A percentile compares a stretch with the other conserved stretches of the same genome.
Evolutionary conservation across 1,140 invertebrate genomes (phyloP).

Genomic region (Bradysia coprophila): DNA sequence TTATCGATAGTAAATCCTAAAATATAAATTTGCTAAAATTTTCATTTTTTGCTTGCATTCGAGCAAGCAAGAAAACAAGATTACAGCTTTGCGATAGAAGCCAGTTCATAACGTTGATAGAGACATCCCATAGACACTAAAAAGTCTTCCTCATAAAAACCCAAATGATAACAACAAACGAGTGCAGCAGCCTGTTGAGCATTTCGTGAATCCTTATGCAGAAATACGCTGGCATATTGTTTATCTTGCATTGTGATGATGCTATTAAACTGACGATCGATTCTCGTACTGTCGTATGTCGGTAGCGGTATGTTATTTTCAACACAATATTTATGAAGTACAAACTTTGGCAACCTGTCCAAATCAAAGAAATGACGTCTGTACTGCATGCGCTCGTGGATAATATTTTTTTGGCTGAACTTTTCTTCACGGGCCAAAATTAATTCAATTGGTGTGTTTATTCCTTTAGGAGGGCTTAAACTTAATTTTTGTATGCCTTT

Average conservation of each 20-base stretch:
- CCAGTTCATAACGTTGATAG: not conserved
- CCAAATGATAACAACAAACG: constrained; percentile 39
- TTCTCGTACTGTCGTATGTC: constrained; percentile 53
- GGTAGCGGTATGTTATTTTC: constrained; percentile 45
- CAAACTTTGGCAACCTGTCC: constrained; percentile 52
- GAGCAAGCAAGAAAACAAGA: not conserved
- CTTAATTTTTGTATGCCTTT: constrained; percentile 22
- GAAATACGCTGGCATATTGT: constrained; percentile 61
- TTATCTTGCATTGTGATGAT: constrained; percentile 51
- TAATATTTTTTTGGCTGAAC: not conserved
- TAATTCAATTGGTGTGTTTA: not conserved
- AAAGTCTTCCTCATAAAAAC: not conserved
- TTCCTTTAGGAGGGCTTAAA: not conserved
- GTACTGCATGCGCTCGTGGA: not conserved
- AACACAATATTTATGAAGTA: constrained; percentile 47
- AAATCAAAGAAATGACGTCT: not conserved
- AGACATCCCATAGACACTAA: not conserved
- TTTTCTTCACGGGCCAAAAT: not conserved
- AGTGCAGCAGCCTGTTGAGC: constrained; percentile 85
- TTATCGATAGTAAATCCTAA: no score
- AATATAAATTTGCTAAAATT: not conserved
- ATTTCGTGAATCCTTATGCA: constrained; percentile 86
- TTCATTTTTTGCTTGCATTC: not conserved
- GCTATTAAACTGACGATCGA: constrained; percentile 65
- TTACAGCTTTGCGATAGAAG: not conserved